Conservation (phyloP, 2,113 vertebrate species). For the Cisticola juncidis region DNA sequence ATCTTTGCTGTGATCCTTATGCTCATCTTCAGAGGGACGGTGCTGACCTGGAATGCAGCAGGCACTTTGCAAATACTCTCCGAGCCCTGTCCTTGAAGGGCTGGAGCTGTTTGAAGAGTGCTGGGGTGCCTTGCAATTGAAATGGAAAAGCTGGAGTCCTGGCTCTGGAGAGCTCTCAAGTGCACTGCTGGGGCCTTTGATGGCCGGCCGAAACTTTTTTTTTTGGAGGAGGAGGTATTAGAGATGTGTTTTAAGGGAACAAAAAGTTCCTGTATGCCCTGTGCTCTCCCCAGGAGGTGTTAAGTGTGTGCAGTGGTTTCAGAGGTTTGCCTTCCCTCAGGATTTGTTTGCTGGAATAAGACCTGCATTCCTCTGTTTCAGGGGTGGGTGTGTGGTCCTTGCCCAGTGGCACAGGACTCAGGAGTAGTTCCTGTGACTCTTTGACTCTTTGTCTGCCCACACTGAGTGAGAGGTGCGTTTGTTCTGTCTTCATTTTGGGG, state of each 20-base stretch:
- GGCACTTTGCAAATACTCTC: not conserved
- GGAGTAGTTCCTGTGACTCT: not conserved
- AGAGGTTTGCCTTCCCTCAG: not conserved
- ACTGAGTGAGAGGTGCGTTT: not conserved
- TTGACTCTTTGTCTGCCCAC: fast-evolving
- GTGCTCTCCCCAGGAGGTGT: not conserved
- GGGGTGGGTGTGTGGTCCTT: not conserved
- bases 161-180: not conserved
- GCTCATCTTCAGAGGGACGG: not conserved
- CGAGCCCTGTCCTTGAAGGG: not conserved
- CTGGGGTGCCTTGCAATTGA: not conserved
- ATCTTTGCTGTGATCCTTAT: not conserved
- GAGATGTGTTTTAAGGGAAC: not conserved
- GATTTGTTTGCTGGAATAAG: slow-evolving; percentile 1
- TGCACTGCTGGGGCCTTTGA: not conserved
- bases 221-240: not conserved
- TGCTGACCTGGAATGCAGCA: not conserved
- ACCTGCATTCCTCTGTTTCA: not conserved
- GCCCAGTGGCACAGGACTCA: not conserved
- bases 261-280: not conserved
- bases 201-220: not conserved
- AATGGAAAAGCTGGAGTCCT: not conserved
- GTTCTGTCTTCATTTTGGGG: not conserved
- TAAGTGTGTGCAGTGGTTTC: not conserved
- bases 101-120: not conserved